Evolutionary conservation across 2,113 vertebrate genomes (phyloP), one percentile per base, ranked within the genome.

Genomic region (Trochalopteron elliotii): DNA sequence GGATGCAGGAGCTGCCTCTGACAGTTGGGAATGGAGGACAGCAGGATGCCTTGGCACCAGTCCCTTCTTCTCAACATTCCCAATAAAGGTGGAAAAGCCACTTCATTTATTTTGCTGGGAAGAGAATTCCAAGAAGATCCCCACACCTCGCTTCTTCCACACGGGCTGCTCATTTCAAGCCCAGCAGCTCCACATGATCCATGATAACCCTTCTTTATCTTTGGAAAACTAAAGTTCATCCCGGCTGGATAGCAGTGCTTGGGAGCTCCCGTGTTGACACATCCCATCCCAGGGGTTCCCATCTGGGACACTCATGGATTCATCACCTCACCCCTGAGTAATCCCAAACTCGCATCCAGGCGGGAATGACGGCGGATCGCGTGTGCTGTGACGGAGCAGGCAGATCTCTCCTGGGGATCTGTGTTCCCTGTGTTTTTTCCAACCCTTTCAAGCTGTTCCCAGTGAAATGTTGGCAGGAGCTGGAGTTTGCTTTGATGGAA

Each of bases 351-450:
- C 21, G 0, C 60, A 61, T n/a, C 37, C 83, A 13, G 53, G 44
- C 11, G 1, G 33, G 76, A 84, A 37, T 68, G 87, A 83, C 8
- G 2, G 31, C 24, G 12, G 65, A 82, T 49, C 3, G 5, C 2
- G 0, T 4, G 2, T 1, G 3, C 49, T 0, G 2, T 64, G 90
- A 87, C 1, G 0, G 40, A 77, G 50, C 16, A 27, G 77, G 49
- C 35, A 0, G 35, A 24, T 65, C 60, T 13, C 33, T 59, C 12
- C 0, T 6, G 50, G 39, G 50, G 17, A 76, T 39, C 39, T 0
- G 0, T 1, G 20, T 33, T 69, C 12, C 4, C 53, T 15, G 10
- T 4, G 4, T 30, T 80, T 47, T 42, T 79, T 74, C 27, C 65
- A 64, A 10, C 49, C 67, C 57, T 86, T 80, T 59, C 49, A 68